Base-by-base conservation (phyloP, 2,888 invertebrate species). In the Catocala sponsa region DNA sequence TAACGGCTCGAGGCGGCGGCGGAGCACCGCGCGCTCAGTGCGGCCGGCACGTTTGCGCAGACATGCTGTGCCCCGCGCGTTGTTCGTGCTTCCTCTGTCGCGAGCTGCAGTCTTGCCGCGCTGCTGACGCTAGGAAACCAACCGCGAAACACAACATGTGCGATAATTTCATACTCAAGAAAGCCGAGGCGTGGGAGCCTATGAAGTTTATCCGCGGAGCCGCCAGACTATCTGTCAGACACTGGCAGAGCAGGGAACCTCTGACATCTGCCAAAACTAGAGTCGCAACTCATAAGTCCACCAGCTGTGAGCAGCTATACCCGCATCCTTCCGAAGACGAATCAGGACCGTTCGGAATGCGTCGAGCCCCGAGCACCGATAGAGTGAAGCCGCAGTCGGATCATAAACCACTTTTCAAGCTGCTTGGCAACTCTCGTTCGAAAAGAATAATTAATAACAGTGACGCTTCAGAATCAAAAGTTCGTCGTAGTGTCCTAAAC, bases 41-140 rank as follows among this genome's bases (percentile, higher is more conserved):
- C 88, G 87, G 83, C 87, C 89, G 90, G 84, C 87, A 88, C 92
- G 83, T 81, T 83, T 86, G 87, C 87, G 80, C 85, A 86, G 92
- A 85, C 86, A 96, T 96, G 96, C 95, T 95, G 94, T 97, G 97
- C 92, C 95, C 95, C 81, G 95, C 96, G 94, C 96, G 97, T 80
- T 97, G 97, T 89, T 95, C 95, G 78, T 97, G 97, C 91, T 95
- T 96, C 83, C 94, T 97, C 82, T 97, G 97, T 87, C 95, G 96
- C 72, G 97, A 97, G 87, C 90, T 97, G 78, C 96, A 95, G 79
- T 95, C 95, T 76, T 96, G 95, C 84, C 95, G 95, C 71, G 95
- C 95, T 69, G 92, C 93, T 12, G 93, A 93, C 74, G 88, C 91
- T 54, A 86, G 92, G 72, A 94, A 91, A 85, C 92, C 90, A 52